Percentiles rank a stretch among this genome's conserved stretches.
phyloP scores from a whole-genome alignment of 2,888 invertebrate genomes.

The Calliopum simillimum region DNA sequence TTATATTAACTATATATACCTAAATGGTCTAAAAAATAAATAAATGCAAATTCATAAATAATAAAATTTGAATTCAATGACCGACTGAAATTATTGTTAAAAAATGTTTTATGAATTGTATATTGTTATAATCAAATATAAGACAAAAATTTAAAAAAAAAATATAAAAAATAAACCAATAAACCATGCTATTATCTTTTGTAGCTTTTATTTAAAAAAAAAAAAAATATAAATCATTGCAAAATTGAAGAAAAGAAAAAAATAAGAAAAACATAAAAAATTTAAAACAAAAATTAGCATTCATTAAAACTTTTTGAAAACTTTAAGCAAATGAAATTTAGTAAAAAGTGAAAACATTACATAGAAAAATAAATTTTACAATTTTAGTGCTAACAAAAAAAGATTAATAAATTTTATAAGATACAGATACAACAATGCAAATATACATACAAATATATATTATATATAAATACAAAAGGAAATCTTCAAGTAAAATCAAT shows the following conservation, averaged over 20 bases:
- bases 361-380: slow-evolving; percentile 48
- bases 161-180: slow-evolving; percentile 6
- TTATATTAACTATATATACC: slow-evolving; percentile 18
- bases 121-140: slow-evolving; percentile 57
- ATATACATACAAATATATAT: slow-evolving; percentile 37
- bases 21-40: slow-evolving; percentile 24
- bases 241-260: slow-evolving; percentile 1
- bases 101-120: slow-evolving; percentile 57
- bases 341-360: slow-evolving; percentile 29
- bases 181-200: slow-evolving; percentile 22
- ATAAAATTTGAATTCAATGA: slow-evolving; percentile 52
- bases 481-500: neutral
- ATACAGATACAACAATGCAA: slow-evolving; percentile 33
- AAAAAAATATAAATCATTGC: neutral
- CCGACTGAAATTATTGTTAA: slow-evolving; percentile 65
- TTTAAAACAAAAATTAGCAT: slow-evolving; percentile 1
- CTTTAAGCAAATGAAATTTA: slow-evolving; percentile 48
- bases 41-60: slow-evolving; percentile 34
- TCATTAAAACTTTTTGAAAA: slow-evolving; percentile 36
- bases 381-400: slow-evolving; percentile 38
- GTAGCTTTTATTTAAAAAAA: slow-evolving; percentile 35
- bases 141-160: neutral
- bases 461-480: neutral
- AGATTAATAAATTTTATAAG: slow-evolving; percentile 23
- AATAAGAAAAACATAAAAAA: neutral